Base-by-base conservation (phyloP, 2,797 vertebrate species). In the Lophotriccus pileatus region DNA sequence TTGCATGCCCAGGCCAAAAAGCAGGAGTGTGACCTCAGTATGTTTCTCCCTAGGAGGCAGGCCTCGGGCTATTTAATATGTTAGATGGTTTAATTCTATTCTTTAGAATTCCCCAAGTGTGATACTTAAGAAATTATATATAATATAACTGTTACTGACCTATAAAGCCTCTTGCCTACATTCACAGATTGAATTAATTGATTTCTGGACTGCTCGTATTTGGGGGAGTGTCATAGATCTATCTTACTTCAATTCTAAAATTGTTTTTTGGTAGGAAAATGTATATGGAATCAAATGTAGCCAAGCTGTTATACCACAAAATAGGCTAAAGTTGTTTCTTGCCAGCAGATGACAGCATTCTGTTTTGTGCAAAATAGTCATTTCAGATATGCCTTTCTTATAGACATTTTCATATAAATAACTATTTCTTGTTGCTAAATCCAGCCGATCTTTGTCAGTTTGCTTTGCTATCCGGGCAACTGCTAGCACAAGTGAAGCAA, bases 151-250 rank as follows among this genome's bases (percentile, higher is more conserved):
- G 9, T 59, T 84, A 66, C 73, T 70, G 70, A 73, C 47, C 58
- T 81, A 50, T 78, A 37, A 87, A 47, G n/a, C 28, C 76, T 70
- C 41, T 90, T 53, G 39, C 49, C 56, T 80, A 1, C 50, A 37
- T 96, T 97, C 85, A 46, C 47, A 46, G 49, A 36, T 49, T 87
- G 44, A 70, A 91, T 64, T 84, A 89, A 66, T 78, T 93, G 64
- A 92, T 96, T 95, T 97, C 83, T 76, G 39, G 84, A 90, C 69
- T 1, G 3, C 66, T 73, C 1, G 34, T 59, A 36, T 67, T 55
- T 32, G 14, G 19, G 18, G 3, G 16, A 76, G 3, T 53, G 59
- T 78, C 72, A 93, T 43, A 92, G 70, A 67, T 84, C 76, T 72
- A 43, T 59, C 41, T 53, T 59, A 49, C 44, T 81, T 94, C 68